A percentile compares a stretch with the other conserved stretches of the same genome.
phyloP scores from a whole-genome alignment of 2,797 vertebrate genomes.

The Garrulus glandarius region DNA sequence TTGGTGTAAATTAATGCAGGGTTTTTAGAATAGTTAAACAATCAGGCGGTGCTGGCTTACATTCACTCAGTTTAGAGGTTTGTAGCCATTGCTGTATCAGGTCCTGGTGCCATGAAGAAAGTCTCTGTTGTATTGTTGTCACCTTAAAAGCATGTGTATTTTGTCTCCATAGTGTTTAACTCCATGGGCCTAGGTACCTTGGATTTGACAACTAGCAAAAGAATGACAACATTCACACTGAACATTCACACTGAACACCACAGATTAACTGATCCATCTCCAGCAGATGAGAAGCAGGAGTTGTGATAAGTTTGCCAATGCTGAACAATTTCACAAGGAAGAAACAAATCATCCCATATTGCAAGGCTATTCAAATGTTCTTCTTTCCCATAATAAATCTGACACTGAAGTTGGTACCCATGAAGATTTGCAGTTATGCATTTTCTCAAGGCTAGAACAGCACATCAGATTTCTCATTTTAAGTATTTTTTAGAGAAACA shows the following conservation, averaged over 20 bases:
- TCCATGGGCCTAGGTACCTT: not conserved
- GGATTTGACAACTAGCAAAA: not conserved
- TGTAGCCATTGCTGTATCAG: not conserved
- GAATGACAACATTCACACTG: not conserved
- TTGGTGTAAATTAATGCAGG: fast-evolving
- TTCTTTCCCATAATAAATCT: not conserved
- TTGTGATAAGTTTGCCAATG: not conserved
- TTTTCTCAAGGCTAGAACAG: not conserved
- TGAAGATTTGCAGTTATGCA: not conserved
- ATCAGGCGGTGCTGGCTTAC: not conserved
- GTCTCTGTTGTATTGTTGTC: not conserved
- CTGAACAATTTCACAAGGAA: slow-evolving; percentile 9
- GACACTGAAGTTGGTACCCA: not conserved
- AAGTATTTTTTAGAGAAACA: not conserved
- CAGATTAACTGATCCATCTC: not conserved
- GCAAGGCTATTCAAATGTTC: not conserved
- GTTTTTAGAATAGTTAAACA: not conserved
- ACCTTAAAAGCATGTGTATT: not conserved
- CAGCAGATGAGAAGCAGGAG: not conserved
- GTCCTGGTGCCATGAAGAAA: not conserved
- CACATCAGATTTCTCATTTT: not conserved
- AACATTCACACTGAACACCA: not conserved
- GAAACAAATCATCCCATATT: slow-evolving; percentile 11
- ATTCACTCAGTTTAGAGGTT: not conserved
- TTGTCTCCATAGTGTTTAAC: not conserved